Base-by-base conservation (phyloP, 30 jellyfish, hydroid and myxozoan species). In the Aurelia sp. region DNA sequence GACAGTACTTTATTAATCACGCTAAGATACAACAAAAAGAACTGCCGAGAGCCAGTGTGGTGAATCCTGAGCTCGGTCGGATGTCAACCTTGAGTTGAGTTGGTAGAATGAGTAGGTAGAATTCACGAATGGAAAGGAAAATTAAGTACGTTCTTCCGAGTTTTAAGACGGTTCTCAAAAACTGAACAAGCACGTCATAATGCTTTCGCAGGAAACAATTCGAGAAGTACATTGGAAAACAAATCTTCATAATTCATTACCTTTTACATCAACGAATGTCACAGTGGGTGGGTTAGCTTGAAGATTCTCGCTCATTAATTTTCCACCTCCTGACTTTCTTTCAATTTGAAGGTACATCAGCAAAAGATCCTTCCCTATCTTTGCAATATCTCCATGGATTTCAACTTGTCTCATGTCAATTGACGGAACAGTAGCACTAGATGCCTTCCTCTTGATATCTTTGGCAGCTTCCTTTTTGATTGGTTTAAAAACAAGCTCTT, bases 261-360 rank as follows among this genome's bases (percentile, higher is more conserved):
- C 79, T 66, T 38, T 63, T 31, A 20, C 73, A 20, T 80, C 73
- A 64, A 53, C 0, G 53, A 80, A 66, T 18, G 79, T 40, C 2
- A 64, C 74, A 11, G 27, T 8, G 24, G 90, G 82, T 5, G 90
- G 90, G 52, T 47, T 20, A 16, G 90, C 82, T 1, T 41, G 40
- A 74, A 80, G 20, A 44, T 80, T 51, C 40, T 35, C 4, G 22
- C 19, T 13, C 22, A 63, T 65, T 0, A 64, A 4, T 22, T n/a
- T 30, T 0, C 90, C 90, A 63, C 90, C 90, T 5, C 88, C 88
- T 19, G 88, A 78, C 40, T 57, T 61, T 53, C 13, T 19, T 61
- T 27, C 50, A 47, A 22, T 80, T 67, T 64, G 75, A 9, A 80
- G 41, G 50, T 44, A 80, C 82, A 66, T 13, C 41, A 22, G 27